phyloP scores from a whole-genome alignment of 2,888 invertebrate genomes.

The Phasia obesa region DNA sequence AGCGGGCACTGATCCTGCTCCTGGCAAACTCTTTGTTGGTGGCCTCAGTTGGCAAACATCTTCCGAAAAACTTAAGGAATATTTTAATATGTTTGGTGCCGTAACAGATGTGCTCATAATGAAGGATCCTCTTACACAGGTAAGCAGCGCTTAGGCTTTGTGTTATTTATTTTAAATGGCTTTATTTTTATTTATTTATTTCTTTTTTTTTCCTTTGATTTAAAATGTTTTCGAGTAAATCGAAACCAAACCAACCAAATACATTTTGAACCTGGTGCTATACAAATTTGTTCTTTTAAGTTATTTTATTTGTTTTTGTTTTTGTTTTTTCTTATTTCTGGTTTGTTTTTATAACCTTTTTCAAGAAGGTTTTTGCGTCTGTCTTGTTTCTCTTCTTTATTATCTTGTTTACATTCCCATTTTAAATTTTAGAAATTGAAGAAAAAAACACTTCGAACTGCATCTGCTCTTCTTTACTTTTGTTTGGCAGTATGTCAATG shows the following conservation, averaged over 20 bases:
- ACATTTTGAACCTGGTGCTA: conserved; percentile 1
- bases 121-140: conserved; percentile 97
- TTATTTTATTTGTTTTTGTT: conserved; percentile 6
- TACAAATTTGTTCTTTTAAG: conserved; percentile 42
- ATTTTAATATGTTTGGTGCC: conserved; percentile 95
- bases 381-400: conserved; percentile 9
- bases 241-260: conserved; percentile 22
- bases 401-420: conserved; percentile 36
- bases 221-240: conserved; percentile 3
- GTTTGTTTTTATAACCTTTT: conserved; percentile 60
- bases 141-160: conserved; percentile 81
- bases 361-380: conserved; percentile 49
- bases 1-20: conserved; percentile 86
- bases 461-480: conserved; percentile 59
- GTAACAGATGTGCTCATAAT: conserved; percentile 96
- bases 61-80: conserved; percentile 94
- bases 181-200: conserved; percentile 43
- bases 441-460: conserved; percentile 31
- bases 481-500: conserved; percentile 56
- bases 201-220: conserved; percentile 16
- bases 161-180: conserved; percentile 46
- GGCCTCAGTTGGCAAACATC: conserved; percentile 97
- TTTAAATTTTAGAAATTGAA: background rate
- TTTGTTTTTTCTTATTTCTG: conserved; percentile 39
- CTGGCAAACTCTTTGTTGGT: conserved; percentile 94